phyloP scores from a whole-genome alignment of 2,888 invertebrate species.

The Limnephilus auricula region DNA sequence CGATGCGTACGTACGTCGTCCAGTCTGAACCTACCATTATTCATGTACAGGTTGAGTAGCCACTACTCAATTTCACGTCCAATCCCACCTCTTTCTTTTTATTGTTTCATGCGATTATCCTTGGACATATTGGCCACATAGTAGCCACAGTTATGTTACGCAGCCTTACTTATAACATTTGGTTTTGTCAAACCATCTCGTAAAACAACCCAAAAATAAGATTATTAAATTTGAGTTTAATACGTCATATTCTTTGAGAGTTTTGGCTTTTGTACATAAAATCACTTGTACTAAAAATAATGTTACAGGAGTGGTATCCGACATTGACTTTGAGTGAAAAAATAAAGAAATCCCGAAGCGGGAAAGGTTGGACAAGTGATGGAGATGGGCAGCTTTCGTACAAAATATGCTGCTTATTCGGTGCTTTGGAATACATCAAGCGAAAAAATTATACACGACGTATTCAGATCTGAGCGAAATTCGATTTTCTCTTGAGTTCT shows the following conservation, averaged over 20 bases:
- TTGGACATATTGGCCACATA: too few relatives aligned
- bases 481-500: not conserved
- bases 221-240: too few relatives aligned
- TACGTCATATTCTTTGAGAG: not conserved
- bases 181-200: too few relatives aligned
- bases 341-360: not conserved
- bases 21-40: too few relatives aligned
- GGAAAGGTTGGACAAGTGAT: not conserved
- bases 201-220: too few relatives aligned
- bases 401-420: not conserved
- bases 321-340: not conserved
- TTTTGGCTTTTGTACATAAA: not conserved
- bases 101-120: too few relatives aligned
- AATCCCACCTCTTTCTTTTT: too few relatives aligned
- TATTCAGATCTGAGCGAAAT: not conserved
- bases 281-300: not conserved
- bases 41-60: too few relatives aligned
- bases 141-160: too few relatives aligned
- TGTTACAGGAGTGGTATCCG: not conserved
- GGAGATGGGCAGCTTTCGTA: not conserved
- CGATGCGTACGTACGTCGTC: too few relatives aligned
- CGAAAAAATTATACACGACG: not conserved
- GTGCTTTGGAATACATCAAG: not conserved
- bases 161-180: too few relatives aligned
- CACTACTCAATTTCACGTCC: too few relatives aligned